phyloP scores from a whole-genome alignment of 2,888 invertebrate genomes.

The Heliconius hortense region DNA sequence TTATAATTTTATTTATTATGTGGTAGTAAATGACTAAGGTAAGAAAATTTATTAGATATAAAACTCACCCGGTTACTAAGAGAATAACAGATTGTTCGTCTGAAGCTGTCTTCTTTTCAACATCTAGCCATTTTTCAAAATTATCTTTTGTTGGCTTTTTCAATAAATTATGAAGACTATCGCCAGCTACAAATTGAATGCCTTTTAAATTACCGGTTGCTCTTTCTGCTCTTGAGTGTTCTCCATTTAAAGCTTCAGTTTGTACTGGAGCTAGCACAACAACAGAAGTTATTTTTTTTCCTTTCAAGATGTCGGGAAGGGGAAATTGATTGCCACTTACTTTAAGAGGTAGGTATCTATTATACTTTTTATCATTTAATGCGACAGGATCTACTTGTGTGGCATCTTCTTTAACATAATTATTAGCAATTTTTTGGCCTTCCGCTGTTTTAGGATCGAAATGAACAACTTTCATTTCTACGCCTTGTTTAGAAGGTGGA shows the following conservation, averaged over 20 bases:
- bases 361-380: constrained; percentile 88
- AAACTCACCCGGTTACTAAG: constrained; percentile 89
- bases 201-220: constrained; percentile 83
- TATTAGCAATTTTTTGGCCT: constrained; percentile 86
- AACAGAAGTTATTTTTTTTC: constrained; percentile 90
- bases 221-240: constrained; percentile 79
- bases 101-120: constrained; percentile 87
- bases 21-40: not conserved
- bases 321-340: constrained; percentile 93
- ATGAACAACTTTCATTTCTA: constrained; percentile 93
- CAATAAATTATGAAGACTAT: constrained; percentile 87
- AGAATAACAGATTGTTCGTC: constrained; percentile 91
- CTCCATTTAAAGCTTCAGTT: constrained; percentile 82
- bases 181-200: constrained; percentile 88
- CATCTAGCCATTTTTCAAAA: constrained; percentile 90
- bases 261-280: constrained; percentile 92
- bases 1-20: not conserved
- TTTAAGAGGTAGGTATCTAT: constrained; percentile 91
- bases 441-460: constrained; percentile 89
- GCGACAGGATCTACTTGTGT: constrained; percentile 88
- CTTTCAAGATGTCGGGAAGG: constrained; percentile 88
- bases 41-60: not conserved
- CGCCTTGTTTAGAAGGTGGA: constrained; percentile 78
- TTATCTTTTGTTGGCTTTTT: constrained; percentile 89
- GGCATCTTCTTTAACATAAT: constrained; percentile 87